Evolutionary conservation across 1,140 invertebrate genomes (phyloP).

Genomic region (Caenorhabditis briggsae): DNA sequence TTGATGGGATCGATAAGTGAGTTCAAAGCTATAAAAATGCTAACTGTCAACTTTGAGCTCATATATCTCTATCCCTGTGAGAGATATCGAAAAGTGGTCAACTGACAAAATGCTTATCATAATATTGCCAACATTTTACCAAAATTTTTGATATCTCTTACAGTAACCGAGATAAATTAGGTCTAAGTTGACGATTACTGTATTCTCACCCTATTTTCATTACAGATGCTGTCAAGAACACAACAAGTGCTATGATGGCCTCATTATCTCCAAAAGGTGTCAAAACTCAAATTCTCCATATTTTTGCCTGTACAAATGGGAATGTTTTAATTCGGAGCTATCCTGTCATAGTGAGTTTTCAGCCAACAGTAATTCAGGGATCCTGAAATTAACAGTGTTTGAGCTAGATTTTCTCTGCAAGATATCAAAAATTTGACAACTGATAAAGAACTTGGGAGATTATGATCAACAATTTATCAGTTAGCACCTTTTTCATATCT

Average conservation of each 20-base stretch:
- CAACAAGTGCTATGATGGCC: neutral
- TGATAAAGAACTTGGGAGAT: too few relatives aligned
- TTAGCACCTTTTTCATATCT: too few relatives aligned
- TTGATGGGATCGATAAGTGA: constrained; percentile 25
- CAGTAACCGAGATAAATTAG: neutral
- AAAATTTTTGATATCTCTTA: neutral
- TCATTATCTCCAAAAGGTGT: neutral
- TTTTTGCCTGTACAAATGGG: constrained; percentile 45
- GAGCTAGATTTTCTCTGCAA: too few relatives aligned
- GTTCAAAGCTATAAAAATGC: neutral
- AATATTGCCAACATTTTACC: too few relatives aligned
- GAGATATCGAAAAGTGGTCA: too few relatives aligned
- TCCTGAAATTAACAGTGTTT: too few relatives aligned
- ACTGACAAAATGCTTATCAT: too few relatives aligned
- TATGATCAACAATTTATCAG: too few relatives aligned
- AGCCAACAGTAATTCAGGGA: too few relatives aligned
- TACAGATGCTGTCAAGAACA: constrained; percentile 36
- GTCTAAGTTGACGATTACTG: neutral
- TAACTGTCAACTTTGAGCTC: too few relatives aligned
- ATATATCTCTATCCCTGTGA: too few relatives aligned
- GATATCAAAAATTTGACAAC: too few relatives aligned
- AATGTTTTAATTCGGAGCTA: constrained; percentile 9
- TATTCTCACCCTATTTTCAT: neutral
- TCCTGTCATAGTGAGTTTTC: constrained; percentile 20
- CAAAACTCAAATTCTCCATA: constrained; percentile 15